Evolutionary conservation across 92 coral and sea anemone species (phyloP), one percentile per base, ranked within the genome.

Genomic region (Parazoanthus swiftii): DNA sequence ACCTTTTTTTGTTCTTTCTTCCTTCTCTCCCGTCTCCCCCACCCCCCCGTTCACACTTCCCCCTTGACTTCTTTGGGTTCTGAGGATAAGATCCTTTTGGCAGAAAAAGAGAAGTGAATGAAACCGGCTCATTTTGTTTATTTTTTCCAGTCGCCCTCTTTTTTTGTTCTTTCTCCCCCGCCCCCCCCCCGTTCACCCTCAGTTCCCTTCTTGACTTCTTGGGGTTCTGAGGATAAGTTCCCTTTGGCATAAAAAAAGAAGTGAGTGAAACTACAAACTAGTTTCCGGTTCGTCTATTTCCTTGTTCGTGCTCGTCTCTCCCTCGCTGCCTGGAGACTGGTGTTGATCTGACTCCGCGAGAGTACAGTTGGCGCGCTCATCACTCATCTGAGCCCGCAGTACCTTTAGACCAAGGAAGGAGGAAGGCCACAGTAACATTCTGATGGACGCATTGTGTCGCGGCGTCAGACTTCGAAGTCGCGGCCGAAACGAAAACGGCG

Each of bases 341-440:
- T 29, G 1, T 26, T 74, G 78, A 70, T 15, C 65, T 14, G 26
- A 20, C n/a, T 15, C 43, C 26, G 87, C 14, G 7, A 76, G n/a
- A 11, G 77, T 26, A 6, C 44, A 26, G 25, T 14, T 48, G 10
- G 46, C n/a, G 26, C 42, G 25, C 2, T 84, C 87, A 14, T 84
- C 87, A 23, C 63, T 70, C 26, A 72, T 46, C 29, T 84, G 87
- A 66, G 87, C 87, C 25, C 87, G 87, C 8, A 84, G 63, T 68
- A 48, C 58, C 67, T 84, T 84, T 46, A 84, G 29, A 6, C 78
- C 87, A 37, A 84, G 87, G 70, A 84, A 46, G 25, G 77, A 33
- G 11, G 87, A 23, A 29, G 87, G 87, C 77, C 87, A 73, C 14
- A 84, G 58, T 25, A 84, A 36, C 87, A 84, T 43, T 72, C 79